Conservation (phyloP, 1,140 invertebrate genomes). For the Acromyrmex heyeri region DNA sequence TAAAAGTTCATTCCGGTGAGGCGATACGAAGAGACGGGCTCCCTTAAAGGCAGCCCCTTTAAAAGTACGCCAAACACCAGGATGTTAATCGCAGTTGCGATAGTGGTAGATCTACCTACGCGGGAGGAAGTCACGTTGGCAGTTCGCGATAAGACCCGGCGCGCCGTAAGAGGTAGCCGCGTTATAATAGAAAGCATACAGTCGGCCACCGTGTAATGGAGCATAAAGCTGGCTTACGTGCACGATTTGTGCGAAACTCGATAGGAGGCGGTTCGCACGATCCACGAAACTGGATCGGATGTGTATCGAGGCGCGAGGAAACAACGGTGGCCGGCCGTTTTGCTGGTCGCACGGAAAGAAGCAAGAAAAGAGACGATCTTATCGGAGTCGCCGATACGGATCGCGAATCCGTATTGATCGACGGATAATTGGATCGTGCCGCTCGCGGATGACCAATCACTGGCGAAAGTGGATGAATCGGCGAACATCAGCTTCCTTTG, state of each 20-base stretch:
- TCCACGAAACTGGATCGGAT: constrained; percentile 78
- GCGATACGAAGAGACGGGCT: neutral
- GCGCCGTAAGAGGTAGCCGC: constrained; percentile 41
- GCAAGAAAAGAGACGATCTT: constrained; percentile 51
- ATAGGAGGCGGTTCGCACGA: constrained; percentile 77
- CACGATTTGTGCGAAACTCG: constrained; percentile 78
- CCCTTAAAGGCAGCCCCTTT: constrained; percentile 17
- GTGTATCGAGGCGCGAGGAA: constrained; percentile 69
- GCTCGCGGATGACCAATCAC: constrained; percentile 59
- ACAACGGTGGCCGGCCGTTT: constrained; percentile 52
- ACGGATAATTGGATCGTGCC: constrained; percentile 59
- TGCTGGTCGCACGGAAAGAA: constrained; percentile 47
- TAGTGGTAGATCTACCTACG: constrained; percentile 46
- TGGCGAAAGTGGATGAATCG: constrained; percentile 63
- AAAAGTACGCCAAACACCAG: constrained; percentile 34
- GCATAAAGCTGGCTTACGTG: constrained; percentile 67
- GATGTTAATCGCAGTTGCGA: constrained; percentile 49
- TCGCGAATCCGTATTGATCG: constrained; percentile 67
- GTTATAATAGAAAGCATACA: constrained; percentile 64
- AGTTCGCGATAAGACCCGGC: constrained; percentile 39
- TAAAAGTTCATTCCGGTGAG: neutral
- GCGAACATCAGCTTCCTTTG: constrained; percentile 34
- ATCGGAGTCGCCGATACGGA: constrained; percentile 65
- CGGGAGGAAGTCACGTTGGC: constrained; percentile 47
- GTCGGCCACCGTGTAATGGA: constrained; percentile 54